These are phyloP conservation scores for Syncerus caffer DNA, from an alignment of 2,797 vertebrate species.

Conservation along the genomic window DNA sequence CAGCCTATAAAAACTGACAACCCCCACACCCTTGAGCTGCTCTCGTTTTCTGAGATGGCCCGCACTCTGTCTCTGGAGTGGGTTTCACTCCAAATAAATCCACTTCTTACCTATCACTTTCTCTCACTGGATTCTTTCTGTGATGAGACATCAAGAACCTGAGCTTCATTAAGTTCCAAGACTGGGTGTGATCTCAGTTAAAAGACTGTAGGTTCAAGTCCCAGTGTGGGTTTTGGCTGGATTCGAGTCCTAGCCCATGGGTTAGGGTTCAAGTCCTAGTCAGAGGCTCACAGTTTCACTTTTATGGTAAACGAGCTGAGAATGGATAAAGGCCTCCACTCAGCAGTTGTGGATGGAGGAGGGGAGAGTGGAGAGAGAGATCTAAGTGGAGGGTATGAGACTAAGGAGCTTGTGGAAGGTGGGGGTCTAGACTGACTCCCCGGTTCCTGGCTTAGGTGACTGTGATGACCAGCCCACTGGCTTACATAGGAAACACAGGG, in stretches of 20 bases:
- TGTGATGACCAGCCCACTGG: neutral
- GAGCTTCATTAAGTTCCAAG: neutral
- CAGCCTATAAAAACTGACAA: neutral
- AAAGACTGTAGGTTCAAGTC: neutral
- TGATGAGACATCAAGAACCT: neutral
- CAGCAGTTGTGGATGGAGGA: neutral
- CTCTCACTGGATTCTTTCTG: neutral
- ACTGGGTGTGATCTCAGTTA: neutral
- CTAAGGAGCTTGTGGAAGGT: neutral
- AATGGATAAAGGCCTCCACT: neutral
- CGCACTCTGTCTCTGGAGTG: neutral
- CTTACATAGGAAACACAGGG: neutral
- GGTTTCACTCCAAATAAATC: neutral
- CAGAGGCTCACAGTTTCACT: neutral
- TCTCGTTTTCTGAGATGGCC: neutral
- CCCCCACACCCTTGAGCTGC: neutral
- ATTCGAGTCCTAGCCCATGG: neutral
- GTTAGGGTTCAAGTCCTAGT: neutral
- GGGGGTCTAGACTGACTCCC: neutral
- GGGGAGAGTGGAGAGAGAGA: neutral
- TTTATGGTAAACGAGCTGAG: neutral
- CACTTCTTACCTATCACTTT: neutral
- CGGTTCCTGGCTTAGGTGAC: neutral
- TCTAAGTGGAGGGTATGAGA: neutral
- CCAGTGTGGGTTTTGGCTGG: neutral